These are phyloP conservation scores for Molossus alvarezi DNA, from an alignment of 2,797 vertebrate genomes.

Conservation along the genomic window DNA sequence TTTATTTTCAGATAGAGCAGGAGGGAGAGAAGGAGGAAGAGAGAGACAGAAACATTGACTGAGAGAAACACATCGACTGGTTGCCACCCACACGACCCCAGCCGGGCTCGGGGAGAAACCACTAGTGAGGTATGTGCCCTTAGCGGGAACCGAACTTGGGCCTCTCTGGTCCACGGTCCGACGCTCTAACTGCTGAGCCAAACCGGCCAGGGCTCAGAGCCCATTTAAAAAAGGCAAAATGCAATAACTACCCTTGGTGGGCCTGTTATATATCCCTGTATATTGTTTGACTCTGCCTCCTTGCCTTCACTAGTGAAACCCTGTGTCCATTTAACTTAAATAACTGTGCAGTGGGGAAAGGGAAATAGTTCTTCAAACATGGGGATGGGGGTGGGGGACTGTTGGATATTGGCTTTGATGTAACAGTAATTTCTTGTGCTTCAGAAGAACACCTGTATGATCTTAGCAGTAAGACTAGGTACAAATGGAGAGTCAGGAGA, in stretches of 20 bases:
- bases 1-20: too few relatives aligned
- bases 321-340: slow-evolving; percentile 6
- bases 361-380: background rate
- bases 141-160: too few relatives aligned
- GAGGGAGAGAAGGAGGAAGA: too few relatives aligned
- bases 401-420: background rate
- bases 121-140: too few relatives aligned
- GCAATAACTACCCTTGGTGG: background rate
- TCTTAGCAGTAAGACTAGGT: background rate
- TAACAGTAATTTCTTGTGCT: slow-evolving; percentile 21
- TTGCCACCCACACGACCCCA: too few relatives aligned
- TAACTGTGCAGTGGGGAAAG: background rate
- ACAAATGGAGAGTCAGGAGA: background rate
- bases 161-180: too few relatives aligned
- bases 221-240: background rate
- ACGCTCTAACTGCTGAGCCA: too few relatives aligned
- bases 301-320: background rate
- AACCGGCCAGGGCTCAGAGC: background rate
- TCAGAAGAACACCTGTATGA: background rate
- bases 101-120: too few relatives aligned
- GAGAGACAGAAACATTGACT: too few relatives aligned
- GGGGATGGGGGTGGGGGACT: background rate
- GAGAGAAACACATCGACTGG: too few relatives aligned
- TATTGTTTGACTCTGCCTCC: background rate
- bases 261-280: background rate